These are phyloP conservation scores for Hydrophis major DNA, from an alignment of 2,797 vertebrate genomes.

Conservation along the genomic window DNA sequence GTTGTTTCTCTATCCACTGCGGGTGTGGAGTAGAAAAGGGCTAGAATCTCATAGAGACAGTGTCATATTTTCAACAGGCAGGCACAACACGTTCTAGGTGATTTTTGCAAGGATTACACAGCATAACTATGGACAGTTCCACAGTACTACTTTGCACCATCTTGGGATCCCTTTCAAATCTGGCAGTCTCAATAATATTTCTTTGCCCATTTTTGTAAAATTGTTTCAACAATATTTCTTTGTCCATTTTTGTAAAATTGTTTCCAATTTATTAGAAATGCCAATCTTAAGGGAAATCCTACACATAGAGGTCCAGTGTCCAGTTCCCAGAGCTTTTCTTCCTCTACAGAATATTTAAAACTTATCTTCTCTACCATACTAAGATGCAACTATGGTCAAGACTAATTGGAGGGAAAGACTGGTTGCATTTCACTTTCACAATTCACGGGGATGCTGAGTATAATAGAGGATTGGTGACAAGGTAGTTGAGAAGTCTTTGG, in stretches of 20 bases:
- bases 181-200: background rate
- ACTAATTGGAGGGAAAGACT: background rate
- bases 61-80: background rate
- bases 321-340: background rate
- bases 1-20: background rate
- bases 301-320: background rate
- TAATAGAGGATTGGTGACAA: background rate
- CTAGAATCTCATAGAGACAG: background rate
- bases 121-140: background rate
- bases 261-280: background rate
- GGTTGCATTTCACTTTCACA: background rate
- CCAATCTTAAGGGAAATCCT: background rate
- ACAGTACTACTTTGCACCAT: background rate
- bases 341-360: background rate
- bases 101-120: background rate
- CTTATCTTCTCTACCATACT: background rate
- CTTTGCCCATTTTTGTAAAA: background rate
- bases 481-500: background rate
- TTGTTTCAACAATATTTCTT: background rate
- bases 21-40: background rate
- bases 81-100: conserved; percentile 10
- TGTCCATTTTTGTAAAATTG: background rate
- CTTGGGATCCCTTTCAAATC: background rate
- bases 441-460: background rate
- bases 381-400: background rate